Evolutionary conservation across 2,888 invertebrate genomes (phyloP), one percentile per base, ranked within the genome.

Genomic region (Pecten maximus): DNA sequence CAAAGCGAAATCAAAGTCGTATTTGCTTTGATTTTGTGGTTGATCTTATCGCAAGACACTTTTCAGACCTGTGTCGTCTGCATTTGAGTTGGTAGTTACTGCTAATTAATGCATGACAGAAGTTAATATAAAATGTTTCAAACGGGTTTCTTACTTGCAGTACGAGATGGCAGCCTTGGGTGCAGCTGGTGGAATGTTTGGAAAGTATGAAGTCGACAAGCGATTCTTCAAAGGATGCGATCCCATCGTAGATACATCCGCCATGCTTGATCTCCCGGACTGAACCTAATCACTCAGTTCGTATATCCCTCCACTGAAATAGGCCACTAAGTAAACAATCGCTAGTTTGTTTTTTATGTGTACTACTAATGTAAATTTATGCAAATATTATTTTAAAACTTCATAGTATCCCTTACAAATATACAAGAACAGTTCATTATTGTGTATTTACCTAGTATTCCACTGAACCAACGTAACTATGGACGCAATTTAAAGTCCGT

Each of bases 151-250:
- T 89, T 92, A 95, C 95, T 94, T 94, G 89, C 94, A 93, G 91
- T 95, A 95, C 40, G 95, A 94, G 16, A 94, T 91, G 6, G 95
- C 93, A 87, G 94, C 93, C 54, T 93, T 93, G 15, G 95, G 95
- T 87, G 94, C 94, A 86, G 88, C 90, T 23, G 94, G 94, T 88
- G 95, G 95, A 88, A 95, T 94, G 15, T 94, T 90, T 48, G 95
- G 95, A 90, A 95, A 95, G 91, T 95, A 95, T 4, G 95, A 94
- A 35, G 93, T 92, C 48, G 93, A 91, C 88, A 93, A 92, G 40
- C 93, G 91, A 28, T 12, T 10, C 74, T 74, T 74, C 74, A 74
- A 74, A 16, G 94, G 92, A 89, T 92, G 93, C 88, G 93, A 89
- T 74, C 92, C 91, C 15, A 92, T 93, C 28, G 89, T 92, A 60